A percentile compares a stretch with the other conserved stretches of the same genome.
phyloP scores from a whole-genome alignment of 2,113 vertebrate genomes.

The Phocoena sinus region DNA sequence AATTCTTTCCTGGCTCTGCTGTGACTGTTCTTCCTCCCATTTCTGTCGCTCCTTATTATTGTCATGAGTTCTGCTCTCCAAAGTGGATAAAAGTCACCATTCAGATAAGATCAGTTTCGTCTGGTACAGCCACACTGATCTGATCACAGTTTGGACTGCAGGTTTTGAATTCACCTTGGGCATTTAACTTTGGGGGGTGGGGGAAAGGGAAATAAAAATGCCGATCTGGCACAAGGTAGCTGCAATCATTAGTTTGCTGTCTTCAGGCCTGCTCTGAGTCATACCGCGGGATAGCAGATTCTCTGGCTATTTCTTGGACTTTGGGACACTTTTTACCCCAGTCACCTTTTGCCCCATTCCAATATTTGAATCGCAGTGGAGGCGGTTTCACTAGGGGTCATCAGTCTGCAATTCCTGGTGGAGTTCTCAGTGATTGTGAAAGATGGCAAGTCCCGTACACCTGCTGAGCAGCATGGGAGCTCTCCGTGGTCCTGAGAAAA shows the following conservation, averaged over 20 bases:
- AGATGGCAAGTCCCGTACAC: not conserved
- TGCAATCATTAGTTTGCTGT: slow-evolving; percentile 23
- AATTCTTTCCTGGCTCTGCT: slow-evolving; percentile 68
- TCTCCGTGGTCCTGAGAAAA: slow-evolving; percentile 51
- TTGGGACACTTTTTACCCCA: not conserved
- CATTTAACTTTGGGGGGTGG: slow-evolving; percentile 66
- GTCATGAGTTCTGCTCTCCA: slow-evolving; percentile 75
- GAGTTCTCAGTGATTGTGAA: not conserved
- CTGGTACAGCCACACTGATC: slow-evolving; percentile 76
- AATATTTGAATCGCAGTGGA: not conserved
- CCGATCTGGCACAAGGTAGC: slow-evolving; percentile 36
- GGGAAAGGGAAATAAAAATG: slow-evolving; percentile 63
- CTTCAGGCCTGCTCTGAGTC: slow-evolving; percentile 20
- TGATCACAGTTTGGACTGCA: slow-evolving; percentile 73
- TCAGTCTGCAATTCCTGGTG: not conserved
- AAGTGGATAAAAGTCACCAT: slow-evolving; percentile 79
- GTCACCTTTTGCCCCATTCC: not conserved
- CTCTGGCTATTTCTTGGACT: not conserved
- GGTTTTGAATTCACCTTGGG: slow-evolving; percentile 78
- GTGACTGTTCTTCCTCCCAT: slow-evolving; percentile 58
- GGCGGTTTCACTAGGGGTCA: not conserved
- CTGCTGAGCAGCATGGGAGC: accelerated
- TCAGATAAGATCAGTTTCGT: slow-evolving; percentile 80
- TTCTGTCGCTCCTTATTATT: slow-evolving; percentile 78
- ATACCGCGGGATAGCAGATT: not conserved